These are phyloP conservation scores for Melanotaenia trifasciata DNA, from an alignment of 2,797 vertebrate genomes.

Conservation along the genomic window DNA sequence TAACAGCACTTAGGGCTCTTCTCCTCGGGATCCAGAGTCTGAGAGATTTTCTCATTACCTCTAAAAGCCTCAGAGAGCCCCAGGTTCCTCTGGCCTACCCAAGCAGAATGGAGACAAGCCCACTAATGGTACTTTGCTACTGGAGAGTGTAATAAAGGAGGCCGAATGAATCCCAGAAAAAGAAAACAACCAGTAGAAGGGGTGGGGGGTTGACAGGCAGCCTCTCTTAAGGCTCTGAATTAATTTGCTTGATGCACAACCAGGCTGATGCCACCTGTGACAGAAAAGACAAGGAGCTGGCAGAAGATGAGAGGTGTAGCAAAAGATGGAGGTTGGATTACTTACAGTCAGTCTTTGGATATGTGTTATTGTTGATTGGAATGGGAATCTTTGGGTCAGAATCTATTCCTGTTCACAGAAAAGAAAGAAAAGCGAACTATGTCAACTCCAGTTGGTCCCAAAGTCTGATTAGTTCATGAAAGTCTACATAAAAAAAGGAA, in stretches of 20 bases:
- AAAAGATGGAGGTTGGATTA: conserved; percentile 13
- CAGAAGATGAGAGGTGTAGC: background rate
- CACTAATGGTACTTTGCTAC: conserved; percentile 82
- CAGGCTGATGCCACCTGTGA: conserved; percentile 18
- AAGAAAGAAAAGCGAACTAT: background rate
- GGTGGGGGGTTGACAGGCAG: conserved; percentile 20
- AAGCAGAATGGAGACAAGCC: conserved; percentile 67
- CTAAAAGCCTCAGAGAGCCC: conserved; percentile 62
- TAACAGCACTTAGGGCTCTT: conserved; percentile 29
- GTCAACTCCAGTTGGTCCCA: background rate
- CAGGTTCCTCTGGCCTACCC: conserved; percentile 55
- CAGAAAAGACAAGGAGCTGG: background rate
- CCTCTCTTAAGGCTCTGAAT: conserved; percentile 23
- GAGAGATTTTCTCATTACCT: conserved; percentile 66
- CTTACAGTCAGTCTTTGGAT: conserved; percentile 69
- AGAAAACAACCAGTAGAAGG: conserved; percentile 31
- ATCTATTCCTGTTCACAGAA: conserved; percentile 62
- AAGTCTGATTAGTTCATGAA: background rate
- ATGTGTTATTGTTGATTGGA: conserved; percentile 65
- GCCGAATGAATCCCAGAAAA: conserved; percentile 43
- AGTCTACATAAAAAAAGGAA: background rate
- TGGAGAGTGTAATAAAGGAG: conserved; percentile 46
- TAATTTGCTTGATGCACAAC: background rate
- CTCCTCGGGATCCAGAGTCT: conserved; percentile 44
- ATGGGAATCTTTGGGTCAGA: conserved; percentile 62